Conservation (phyloP, 2,113 vertebrate species). For the Agapornis roseicollis region DNA sequence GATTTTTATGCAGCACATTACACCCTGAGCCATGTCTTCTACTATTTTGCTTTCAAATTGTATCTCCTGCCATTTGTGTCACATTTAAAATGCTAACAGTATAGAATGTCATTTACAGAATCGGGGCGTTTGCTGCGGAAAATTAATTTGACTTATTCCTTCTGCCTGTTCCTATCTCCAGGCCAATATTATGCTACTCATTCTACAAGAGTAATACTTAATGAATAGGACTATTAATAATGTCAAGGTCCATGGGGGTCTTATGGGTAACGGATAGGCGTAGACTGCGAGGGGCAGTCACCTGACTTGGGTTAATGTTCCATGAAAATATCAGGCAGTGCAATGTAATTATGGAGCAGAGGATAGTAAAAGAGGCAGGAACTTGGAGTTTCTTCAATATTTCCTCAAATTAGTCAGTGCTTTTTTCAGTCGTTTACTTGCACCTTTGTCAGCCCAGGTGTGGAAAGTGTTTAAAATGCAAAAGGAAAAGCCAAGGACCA, state of each 20-base stretch:
- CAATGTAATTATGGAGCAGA: conserved; percentile 93
- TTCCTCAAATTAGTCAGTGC: conserved; percentile 73
- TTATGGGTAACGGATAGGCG: conserved; percentile 86
- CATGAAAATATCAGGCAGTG: conserved; percentile 95
- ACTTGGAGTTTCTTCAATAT: conserved; percentile 80
- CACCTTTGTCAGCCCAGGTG: background rate
- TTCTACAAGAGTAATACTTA: conserved; percentile 98
- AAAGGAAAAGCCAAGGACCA: background rate
- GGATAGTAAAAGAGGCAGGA: conserved; percentile 78
- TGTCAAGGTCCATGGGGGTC: conserved; percentile 87
- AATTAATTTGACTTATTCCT: conserved; percentile 94
- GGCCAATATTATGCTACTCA: conserved; percentile 95
- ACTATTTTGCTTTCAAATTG: conserved; percentile 94
- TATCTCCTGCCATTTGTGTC: conserved; percentile 91
- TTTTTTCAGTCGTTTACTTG: conserved; percentile 4
- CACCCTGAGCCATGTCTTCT: conserved; percentile 80
- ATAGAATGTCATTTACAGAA: conserved; percentile 93
- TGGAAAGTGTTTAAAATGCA: conserved; percentile 5
- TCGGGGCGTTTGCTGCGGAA: conserved; percentile 90
- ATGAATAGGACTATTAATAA: conserved; percentile 97
- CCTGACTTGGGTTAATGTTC: conserved; percentile 92
- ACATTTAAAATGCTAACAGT: conserved; percentile 96
- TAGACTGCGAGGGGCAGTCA: conserved; percentile 85
- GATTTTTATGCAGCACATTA: conserved; percentile 80
- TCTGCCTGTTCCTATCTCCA: conserved; percentile 91